A percentile compares a stretch with the other conserved stretches of the same genome.
These are phyloP conservation scores for Centroberyx gerrardi DNA, from an alignment of 2,797 vertebrate genomes.

Conservation along the genomic window DNA sequence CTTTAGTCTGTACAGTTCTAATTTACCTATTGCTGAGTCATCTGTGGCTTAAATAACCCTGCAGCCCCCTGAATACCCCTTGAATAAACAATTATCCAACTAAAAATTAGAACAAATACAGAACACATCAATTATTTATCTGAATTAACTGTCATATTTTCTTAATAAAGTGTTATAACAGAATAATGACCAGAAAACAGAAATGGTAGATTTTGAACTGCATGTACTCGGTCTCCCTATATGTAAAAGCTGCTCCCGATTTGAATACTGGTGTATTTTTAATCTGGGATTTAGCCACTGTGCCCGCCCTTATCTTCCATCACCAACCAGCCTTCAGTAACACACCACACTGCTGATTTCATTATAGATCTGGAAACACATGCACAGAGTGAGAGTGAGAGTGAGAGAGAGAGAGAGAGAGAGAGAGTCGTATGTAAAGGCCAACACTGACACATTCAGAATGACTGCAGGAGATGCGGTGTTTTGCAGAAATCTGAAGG, in stretches of 20 bases:
- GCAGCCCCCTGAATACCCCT: not conserved
- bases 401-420: not conserved
- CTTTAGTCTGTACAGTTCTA: not conserved
- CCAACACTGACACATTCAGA: conserved; percentile 47
- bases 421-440: not conserved
- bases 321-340: conserved; percentile 63
- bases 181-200: conserved; percentile 26
- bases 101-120: too few relatives aligned
- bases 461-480: conserved; percentile 38
- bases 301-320: conserved; percentile 71
- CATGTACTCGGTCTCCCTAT: conserved; percentile 2
- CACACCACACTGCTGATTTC: conserved; percentile 74
- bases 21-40: conserved; percentile 48
- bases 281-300: conserved; percentile 63
- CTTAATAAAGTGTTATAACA: conserved; percentile 16
- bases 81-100: not conserved
- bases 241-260: conserved; percentile 37
- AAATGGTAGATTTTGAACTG: not conserved
- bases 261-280: conserved; percentile 64
- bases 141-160: conserved; percentile 7
- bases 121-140: too few relatives aligned
- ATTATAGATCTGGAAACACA: conserved; percentile 81
- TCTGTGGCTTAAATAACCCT: not conserved
- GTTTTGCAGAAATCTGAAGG: conserved; percentile 62
- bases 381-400: conserved; percentile 25